Conservation (phyloP, 2,797 vertebrate species). For the Darevskia nairensis region DNA sequence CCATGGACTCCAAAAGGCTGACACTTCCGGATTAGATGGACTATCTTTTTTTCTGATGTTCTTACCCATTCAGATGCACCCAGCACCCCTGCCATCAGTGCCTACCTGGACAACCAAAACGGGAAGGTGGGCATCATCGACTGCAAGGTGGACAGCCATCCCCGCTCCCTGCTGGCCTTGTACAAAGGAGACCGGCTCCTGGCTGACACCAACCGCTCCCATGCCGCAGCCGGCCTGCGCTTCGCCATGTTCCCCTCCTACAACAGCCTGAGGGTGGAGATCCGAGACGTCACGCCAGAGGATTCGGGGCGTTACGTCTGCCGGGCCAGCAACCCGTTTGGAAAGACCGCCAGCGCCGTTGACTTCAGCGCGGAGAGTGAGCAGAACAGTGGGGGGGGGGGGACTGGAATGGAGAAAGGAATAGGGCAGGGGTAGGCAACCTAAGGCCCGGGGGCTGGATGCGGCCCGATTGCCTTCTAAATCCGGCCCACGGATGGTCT, state of each 20-base stretch:
- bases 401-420: not conserved
- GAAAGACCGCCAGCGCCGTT: conserved; percentile 57
- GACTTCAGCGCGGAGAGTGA: conserved; percentile 68
- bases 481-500: too few relatives aligned
- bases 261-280: conserved; percentile 72
- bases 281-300: conserved; percentile 11
- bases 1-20: not conserved
- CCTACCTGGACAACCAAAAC: conserved; percentile 72
- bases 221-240: accelerated
- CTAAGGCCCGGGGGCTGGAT: too few relatives aligned
- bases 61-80: conserved; percentile 65
- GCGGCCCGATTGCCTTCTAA: too few relatives aligned
- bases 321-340: conserved; percentile 68
- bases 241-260: conserved; percentile 25
- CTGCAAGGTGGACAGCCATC: conserved; percentile 74
- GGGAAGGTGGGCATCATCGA: conserved; percentile 69
- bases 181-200: conserved; percentile 55
- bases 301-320: conserved; percentile 72
- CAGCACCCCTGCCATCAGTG: conserved; percentile 51
- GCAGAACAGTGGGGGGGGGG: not conserved
- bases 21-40: not conserved
- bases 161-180: conserved; percentile 63
- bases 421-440: too few relatives aligned
- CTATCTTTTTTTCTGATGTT: not conserved
- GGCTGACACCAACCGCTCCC: conserved; percentile 55